Evolutionary conservation across 2,797 vertebrate species (phyloP), one percentile per base, ranked within the genome.

Genomic region (Sebastes glaucus): DNA sequence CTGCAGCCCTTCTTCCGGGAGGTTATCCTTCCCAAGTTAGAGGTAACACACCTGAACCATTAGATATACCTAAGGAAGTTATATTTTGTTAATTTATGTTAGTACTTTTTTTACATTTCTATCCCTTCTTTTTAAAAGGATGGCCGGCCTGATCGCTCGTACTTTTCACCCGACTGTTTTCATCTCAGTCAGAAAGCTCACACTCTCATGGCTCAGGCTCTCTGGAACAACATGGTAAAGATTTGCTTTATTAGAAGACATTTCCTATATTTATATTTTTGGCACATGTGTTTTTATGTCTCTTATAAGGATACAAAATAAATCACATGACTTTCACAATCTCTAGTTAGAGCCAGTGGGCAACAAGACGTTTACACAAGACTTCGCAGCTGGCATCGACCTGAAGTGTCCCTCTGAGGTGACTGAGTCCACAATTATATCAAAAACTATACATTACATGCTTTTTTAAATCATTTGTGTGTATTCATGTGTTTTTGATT

Each of bases 151-250:
- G 98, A 99, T 89, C 77, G 92, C 60, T 97, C 98, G 2, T 97
- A 94, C 92, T 97, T 99, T 11, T 23, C 97, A 16, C 97, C 97
- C 1, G 98, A 99, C 89, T 99, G 98, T 86, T 96, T 98, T 85
- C 97, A 98, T 77, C 95, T 95, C 22, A 97, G 91, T 84, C 97
- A 97, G 94, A 98, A 95, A 87, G 94, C 96, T 83, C 97, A 99
- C 83, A 92, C 96, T 28, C 28, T 28, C 28, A 96, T 99, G 89
- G 96, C 98, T 65, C 95, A 78, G 28, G 94, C 94, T 70, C 97
- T 99, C 53, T 99, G 98, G 98, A 97, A 96, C 91, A 95, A 96
- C 90, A 90, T 99, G 98, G 98, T 99, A 67, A 52, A 7, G 65
- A 33, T 71, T 72, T 38, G 3, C 23, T 61, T 57, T 32, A n/a